Percentiles rank a stretch among this genome's conserved stretches.
Conservation (phyloP, 2,113 vertebrate species). For the Saguinus midas region DNA sequence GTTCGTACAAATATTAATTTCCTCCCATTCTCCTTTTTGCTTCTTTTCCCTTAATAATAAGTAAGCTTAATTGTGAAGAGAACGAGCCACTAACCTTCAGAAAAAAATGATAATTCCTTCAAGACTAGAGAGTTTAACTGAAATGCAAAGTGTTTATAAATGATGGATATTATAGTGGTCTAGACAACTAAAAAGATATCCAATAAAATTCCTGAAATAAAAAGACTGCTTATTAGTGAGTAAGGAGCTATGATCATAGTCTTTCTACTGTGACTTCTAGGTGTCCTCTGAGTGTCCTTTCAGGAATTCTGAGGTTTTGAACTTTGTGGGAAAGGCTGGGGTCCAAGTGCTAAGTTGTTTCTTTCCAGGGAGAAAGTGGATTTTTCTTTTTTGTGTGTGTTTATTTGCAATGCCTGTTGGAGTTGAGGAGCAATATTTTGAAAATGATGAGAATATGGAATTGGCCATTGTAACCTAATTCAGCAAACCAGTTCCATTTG, state of each 20-base stretch:
- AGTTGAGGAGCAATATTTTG: constrained; percentile 58
- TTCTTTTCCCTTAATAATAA: background rate
- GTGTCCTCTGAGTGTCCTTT: background rate
- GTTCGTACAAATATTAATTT: background rate
- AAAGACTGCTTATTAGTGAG: background rate
- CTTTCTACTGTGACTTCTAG: background rate
- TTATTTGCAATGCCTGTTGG: constrained; percentile 52
- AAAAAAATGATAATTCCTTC: constrained; percentile 45
- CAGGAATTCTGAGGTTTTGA: background rate
- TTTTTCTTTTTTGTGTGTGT: background rate
- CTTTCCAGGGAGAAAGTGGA: background rate
- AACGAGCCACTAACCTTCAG: constrained; percentile 20
- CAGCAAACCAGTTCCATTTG: constrained; percentile 49
- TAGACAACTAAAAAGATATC: background rate
- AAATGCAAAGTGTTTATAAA: constrained; percentile 37
- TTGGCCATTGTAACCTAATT: constrained; percentile 64
- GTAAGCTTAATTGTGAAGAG: constrained; percentile 2
- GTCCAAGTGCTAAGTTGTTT: background rate
- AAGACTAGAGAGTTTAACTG: constrained; percentile 9
- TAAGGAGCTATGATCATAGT: background rate
- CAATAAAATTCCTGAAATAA: constrained; percentile 1
- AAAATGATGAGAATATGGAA: constrained; percentile 65
- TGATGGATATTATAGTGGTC: background rate
- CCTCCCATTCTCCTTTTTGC: background rate
- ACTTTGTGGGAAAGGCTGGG: background rate